Conservation (phyloP, 2,888 invertebrate species). For the Noctua fimbriata region DNA sequence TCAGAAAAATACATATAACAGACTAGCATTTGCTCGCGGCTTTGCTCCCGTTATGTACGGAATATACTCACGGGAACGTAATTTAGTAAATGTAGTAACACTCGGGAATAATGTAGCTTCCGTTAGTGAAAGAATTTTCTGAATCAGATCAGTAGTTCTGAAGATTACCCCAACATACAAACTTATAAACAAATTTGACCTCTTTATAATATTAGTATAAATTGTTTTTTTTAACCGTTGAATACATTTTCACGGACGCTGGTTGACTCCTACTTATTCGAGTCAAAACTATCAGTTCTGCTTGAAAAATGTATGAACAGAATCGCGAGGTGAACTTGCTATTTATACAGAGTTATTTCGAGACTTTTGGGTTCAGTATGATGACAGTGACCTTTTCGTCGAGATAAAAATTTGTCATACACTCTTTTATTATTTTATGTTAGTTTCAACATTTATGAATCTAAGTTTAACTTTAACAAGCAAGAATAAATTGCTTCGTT, state of each 20-base stretch:
- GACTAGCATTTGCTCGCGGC: background rate
- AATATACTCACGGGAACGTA: too few species aligned
- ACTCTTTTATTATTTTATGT: background rate
- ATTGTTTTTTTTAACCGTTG: background rate
- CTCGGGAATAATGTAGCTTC: too few species aligned
- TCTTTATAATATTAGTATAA: too few species aligned
- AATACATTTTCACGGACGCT: background rate
- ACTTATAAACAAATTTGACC: too few species aligned
- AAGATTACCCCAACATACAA: too few species aligned
- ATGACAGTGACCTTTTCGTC: background rate
- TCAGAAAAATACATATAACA: background rate
- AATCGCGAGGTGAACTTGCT: background rate
- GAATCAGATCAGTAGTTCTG: too few species aligned
- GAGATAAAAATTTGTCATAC: background rate
- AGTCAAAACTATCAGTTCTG: background rate
- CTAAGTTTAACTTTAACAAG: background rate
- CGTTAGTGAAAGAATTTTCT: too few species aligned
- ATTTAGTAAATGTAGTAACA: too few species aligned
- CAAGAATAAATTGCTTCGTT: conserved; percentile 5
- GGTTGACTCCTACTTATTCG: background rate
- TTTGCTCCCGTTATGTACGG: too few species aligned
- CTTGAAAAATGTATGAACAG: background rate
- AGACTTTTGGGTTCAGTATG: background rate
- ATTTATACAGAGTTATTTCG: background rate
- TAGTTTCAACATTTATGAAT: background rate